Percentiles rank a stretch among this genome's conserved stretches.
phyloP scores from a whole-genome alignment of 2,797 vertebrate genomes.

The Ctenosaura bakeri region DNA sequence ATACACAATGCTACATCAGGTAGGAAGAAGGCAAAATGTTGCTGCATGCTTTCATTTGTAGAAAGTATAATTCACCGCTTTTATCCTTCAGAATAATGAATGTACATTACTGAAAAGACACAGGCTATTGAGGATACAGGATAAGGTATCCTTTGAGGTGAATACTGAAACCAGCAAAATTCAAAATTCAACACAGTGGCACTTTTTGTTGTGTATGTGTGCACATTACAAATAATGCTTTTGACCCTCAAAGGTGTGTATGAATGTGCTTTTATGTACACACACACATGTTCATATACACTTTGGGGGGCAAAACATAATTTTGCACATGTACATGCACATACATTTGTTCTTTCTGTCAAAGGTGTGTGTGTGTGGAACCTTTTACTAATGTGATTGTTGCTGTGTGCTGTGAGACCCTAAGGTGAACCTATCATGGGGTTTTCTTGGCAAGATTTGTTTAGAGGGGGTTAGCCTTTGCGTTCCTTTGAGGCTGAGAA shows the following conservation, averaged over 20 bases:
- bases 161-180: not conserved
- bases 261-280: too few relatives aligned
- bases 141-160: not conserved
- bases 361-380: not conserved
- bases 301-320: too few relatives aligned
- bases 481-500: too few relatives aligned
- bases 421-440: too few relatives aligned
- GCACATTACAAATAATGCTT: not conserved
- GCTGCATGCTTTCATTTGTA: constrained; percentile 49
- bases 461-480: too few relatives aligned
- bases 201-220: not conserved
- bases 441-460: too few relatives aligned
- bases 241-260: too few relatives aligned
- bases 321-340: too few relatives aligned
- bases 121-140: not conserved
- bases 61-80: constrained; percentile 67
- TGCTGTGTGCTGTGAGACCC: too few relatives aligned
- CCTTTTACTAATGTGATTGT: not conserved
- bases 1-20: constrained; percentile 75
- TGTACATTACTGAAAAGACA: not conserved
- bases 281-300: too few relatives aligned
- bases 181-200: not conserved
- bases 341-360: too few relatives aligned
- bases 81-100: constrained; percentile 53
- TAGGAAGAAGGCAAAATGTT: constrained; percentile 59